phyloP scores from a whole-genome alignment of 2,888 invertebrate species.

The Macaria liturata region DNA sequence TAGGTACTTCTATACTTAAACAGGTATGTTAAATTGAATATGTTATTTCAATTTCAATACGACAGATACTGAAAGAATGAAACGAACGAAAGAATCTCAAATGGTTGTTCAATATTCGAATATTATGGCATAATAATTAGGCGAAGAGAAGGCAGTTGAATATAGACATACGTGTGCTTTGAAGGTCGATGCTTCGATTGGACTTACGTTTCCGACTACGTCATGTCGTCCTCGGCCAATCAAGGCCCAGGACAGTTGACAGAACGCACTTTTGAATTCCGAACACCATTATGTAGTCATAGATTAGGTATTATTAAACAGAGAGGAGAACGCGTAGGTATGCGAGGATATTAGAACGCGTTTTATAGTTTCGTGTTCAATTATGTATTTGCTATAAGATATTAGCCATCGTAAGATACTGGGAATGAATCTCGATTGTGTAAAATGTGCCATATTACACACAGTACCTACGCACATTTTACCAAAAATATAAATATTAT shows the following conservation, averaged over 20 bases:
- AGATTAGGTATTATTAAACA: constrained; percentile 25
- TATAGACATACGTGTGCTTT: constrained; percentile 36
- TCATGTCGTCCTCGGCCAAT: constrained; percentile 41
- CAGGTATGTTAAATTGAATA: no score
- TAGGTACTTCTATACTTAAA: no score
- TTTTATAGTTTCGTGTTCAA: no score
- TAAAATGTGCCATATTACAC: no score
- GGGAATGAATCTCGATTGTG: no score
- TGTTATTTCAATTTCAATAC: no score
- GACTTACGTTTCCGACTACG: constrained; percentile 45
- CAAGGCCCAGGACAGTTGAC: constrained; percentile 35
- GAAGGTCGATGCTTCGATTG: constrained; percentile 51
- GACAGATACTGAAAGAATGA: not conserved
- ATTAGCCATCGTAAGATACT: no score
- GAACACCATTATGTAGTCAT: constrained; percentile 37
- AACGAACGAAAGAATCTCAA: constrained; percentile 14
- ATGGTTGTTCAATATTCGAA: constrained; percentile 13
- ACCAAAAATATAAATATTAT: no score
- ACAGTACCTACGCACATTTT: no score
- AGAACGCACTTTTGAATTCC: constrained; percentile 43
- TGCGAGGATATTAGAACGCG: no score
- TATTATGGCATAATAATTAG: constrained; percentile 23
- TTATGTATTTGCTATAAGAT: no score
- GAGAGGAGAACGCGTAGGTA: no score
- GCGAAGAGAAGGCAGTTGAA: constrained; percentile 37